These are phyloP conservation scores for Goniozus legneri DNA, from an alignment of 1,140 invertebrate genomes.

Conservation along the genomic window DNA sequence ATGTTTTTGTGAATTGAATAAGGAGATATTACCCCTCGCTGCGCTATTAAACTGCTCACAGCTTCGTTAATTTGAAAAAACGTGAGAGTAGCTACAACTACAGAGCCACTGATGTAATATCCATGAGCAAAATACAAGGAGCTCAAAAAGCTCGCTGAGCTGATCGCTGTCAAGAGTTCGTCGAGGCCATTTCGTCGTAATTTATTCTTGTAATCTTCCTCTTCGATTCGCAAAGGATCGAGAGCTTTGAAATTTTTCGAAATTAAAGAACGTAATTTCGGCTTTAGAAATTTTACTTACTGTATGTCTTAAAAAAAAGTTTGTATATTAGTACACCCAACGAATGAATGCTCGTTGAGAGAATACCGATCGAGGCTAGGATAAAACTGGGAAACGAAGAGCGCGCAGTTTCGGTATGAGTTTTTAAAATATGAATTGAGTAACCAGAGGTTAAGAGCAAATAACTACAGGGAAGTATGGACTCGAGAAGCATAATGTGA, in stretches of 20 bases:
- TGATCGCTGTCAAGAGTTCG: conserved; percentile 13
- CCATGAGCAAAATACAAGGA: conserved; percentile 22
- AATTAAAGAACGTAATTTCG: neutral
- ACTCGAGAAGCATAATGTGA: conserved; percentile 28
- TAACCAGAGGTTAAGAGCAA: conserved; percentile 25
- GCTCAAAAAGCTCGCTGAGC: conserved; percentile 22
- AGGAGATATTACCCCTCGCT: neutral
- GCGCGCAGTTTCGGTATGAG: conserved; percentile 14
- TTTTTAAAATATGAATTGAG: conserved; percentile 23
- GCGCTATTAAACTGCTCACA: neutral
- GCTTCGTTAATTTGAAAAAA: conserved; percentile 10
- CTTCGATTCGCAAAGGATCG: conserved; percentile 23
- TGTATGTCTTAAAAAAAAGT: conserved; percentile 19
- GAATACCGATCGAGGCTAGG: conserved; percentile 21
- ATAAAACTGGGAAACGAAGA: conserved; percentile 15
- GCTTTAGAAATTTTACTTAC: conserved; percentile 21
- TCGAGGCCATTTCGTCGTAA: conserved; percentile 13
- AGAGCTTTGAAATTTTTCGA: conserved; percentile 15
- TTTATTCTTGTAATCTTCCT: conserved; percentile 13
- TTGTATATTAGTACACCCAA: conserved; percentile 19
- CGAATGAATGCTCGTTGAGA: conserved; percentile 22
- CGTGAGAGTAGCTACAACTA: conserved; percentile 12
- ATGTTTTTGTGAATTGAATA: neutral
- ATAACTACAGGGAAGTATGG: conserved; percentile 25
- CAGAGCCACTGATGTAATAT: conserved; percentile 9